These are phyloP conservation scores for Anoplolepis gracilipes DNA, from an alignment of 1,140 invertebrate species.

Conservation along the genomic window DNA sequence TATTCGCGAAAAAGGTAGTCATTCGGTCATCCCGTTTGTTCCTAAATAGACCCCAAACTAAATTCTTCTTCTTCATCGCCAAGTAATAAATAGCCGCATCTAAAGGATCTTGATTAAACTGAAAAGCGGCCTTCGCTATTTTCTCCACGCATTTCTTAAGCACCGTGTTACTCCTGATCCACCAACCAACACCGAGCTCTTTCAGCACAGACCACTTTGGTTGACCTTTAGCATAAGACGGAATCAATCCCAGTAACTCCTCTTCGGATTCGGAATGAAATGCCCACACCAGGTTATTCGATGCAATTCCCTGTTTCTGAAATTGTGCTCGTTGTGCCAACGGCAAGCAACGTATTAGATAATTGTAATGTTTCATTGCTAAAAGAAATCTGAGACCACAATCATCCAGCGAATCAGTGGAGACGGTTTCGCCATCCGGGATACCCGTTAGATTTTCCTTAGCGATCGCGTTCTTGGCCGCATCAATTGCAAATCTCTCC, in stretches of 20 bases:
- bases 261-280: conserved; percentile 99
- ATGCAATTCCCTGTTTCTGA: conserved; percentile 95
- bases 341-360: conserved; percentile 95
- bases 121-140: conserved; percentile 96
- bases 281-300: conserved; percentile 98
- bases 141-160: conserved; percentile 96
- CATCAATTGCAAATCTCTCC: conserved; percentile 93
- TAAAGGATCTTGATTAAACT: conserved; percentile 96
- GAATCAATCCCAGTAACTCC: conserved; percentile 96
- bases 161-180: conserved; percentile 95
- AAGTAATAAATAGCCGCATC: conserved; percentile 99
- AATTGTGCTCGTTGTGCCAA: conserved; percentile 94
- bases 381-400: conserved; percentile 98
- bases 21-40: conserved; percentile 96
- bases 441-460: conserved; percentile 90
- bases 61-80: conserved; percentile 99
- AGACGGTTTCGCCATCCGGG: conserved; percentile 88
- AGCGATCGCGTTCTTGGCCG: conserved; percentile 90
- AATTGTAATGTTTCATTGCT: conserved; percentile 99
- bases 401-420: conserved; percentile 96
- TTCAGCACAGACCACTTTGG: conserved; percentile 96
- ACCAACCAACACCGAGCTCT: conserved; percentile 98
- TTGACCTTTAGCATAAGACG: conserved; percentile 93
- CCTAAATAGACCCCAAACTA: conserved; percentile 98
- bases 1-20: conserved; percentile 97